Conservation (phyloP, 2,113 vertebrate genomes). For the Empidonax alnorum region DNA sequence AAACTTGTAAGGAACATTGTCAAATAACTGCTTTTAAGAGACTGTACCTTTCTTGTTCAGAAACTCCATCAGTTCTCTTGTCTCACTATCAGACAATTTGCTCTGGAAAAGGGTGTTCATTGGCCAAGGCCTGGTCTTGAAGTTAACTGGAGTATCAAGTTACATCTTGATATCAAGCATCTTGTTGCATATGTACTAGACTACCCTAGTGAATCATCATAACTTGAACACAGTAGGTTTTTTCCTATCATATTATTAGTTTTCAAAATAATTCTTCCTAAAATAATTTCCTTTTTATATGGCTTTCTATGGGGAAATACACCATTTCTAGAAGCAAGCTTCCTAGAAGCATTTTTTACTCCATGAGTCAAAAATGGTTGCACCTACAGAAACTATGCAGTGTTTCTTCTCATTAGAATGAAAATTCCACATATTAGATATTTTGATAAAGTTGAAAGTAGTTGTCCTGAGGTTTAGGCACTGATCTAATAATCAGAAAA, state of each 20-base stretch:
- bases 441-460: not conserved
- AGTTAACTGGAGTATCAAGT: not conserved
- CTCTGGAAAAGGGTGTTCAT: not conserved
- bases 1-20: not conserved
- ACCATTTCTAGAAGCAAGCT: not conserved
- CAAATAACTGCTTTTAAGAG: not conserved
- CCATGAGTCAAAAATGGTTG: not conserved
- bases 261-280: not conserved
- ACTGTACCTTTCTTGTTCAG: not conserved
- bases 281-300: not conserved
- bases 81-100: not conserved
- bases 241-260: not conserved
- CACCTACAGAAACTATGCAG: not conserved
- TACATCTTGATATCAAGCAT: not conserved
- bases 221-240: not conserved
- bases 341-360: not conserved
- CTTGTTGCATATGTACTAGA: not conserved
- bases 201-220: not conserved
- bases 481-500: not conserved
- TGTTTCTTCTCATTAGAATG: not conserved
- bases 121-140: not conserved
- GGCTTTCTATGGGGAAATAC: not conserved
- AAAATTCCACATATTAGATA: not conserved
- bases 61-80: not conserved
- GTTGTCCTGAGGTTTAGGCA: not conserved